A percentile compares a stretch with the other conserved stretches of the same genome.
These are phyloP conservation scores for Trachelus troglodyta DNA, from an alignment of 2,888 invertebrate species.

Conservation along the genomic window DNA sequence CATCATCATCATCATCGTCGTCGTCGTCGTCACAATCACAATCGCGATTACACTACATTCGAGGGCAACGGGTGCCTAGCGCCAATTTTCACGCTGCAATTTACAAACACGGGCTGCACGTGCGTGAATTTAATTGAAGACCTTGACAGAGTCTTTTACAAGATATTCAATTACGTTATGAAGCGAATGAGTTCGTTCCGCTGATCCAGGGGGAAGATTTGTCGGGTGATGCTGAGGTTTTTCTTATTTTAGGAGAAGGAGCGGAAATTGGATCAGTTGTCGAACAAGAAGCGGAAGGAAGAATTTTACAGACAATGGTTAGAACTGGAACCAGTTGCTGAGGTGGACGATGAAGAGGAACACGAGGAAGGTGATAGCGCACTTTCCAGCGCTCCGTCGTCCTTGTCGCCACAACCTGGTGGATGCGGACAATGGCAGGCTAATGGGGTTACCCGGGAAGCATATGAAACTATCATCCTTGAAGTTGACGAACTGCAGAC, in stretches of 20 bases:
- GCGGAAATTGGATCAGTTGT: conserved; percentile 56
- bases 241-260: conserved; percentile 50
- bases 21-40: conserved; percentile 25
- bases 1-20: conserved; percentile 23
- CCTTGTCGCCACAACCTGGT: conserved; percentile 76
- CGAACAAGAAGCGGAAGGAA: conserved; percentile 56
- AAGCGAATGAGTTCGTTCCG: background rate
- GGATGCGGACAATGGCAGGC: conserved; percentile 43
- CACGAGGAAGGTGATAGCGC: conserved; percentile 74
- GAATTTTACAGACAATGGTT: conserved; percentile 59
- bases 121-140: conserved; percentile 11
- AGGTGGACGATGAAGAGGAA: conserved; percentile 59
- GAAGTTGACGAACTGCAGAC: conserved; percentile 54
- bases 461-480: conserved; percentile 62
- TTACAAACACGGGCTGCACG: conserved; percentile 8
- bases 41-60: conserved; percentile 20
- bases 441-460: conserved; percentile 50
- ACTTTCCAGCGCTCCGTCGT: conserved; percentile 77
- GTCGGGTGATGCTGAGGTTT: background rate
- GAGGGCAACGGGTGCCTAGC: conserved; percentile 8
- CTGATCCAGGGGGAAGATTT: background rate
- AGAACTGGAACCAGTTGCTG: conserved; percentile 59
- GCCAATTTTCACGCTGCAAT: conserved; percentile 29
- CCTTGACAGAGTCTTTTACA: background rate
- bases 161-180: background rate